Evolutionary conservation across 2,797 vertebrate species (phyloP).

Genomic region (Phataginus tetradactyla): DNA sequence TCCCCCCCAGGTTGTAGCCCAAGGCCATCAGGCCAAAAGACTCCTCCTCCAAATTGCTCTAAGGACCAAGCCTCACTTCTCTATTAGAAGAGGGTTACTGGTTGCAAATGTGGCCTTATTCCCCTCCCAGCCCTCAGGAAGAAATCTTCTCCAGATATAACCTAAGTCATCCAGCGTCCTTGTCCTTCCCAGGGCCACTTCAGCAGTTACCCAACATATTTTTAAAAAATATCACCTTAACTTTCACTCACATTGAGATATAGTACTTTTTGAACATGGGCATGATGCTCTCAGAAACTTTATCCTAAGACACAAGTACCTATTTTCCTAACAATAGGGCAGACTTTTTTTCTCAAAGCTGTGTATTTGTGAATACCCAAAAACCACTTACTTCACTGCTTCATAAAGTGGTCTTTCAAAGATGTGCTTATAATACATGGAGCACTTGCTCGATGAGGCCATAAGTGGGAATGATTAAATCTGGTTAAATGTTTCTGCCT

Average conservation of each 20-base stretch:
- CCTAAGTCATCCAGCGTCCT: not conserved
- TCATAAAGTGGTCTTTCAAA: slow-evolving; percentile 43
- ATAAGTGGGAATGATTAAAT: slow-evolving; percentile 30
- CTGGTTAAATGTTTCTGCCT: not conserved
- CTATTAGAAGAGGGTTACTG: not conserved
- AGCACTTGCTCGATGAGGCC: slow-evolving; percentile 39
- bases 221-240: not conserved
- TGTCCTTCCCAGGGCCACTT: not conserved
- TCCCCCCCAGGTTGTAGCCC: not conserved
- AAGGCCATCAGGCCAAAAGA: not conserved
- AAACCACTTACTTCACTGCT: not conserved
- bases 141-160: not conserved
- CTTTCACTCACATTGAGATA: not conserved
- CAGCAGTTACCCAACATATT: not conserved
- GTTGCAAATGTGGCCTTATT: not conserved
- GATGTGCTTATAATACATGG: slow-evolving; percentile 6
- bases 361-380: not conserved
- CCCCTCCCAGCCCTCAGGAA: not conserved
- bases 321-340: not conserved
- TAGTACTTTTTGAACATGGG: not conserved
- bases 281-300: not conserved
- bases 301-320: not conserved
- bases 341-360: not conserved
- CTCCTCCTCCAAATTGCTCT: not conserved
- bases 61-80: not conserved